Conservation (phyloP, 2,797 vertebrate genomes). For the Anguilla marmorata region DNA sequence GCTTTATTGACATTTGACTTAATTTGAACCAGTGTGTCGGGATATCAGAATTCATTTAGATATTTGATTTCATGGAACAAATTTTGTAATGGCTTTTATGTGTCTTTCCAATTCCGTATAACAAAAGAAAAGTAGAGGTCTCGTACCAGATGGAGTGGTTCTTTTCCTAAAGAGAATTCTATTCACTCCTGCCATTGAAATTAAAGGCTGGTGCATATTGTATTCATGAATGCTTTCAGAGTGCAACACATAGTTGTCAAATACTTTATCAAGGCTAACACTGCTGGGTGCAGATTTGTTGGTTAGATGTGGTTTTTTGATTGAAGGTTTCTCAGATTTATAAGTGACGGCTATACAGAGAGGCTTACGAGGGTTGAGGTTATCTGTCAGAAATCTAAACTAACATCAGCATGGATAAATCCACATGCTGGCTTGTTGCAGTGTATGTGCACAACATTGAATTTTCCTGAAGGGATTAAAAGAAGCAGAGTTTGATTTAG, state of each 20-base stretch:
- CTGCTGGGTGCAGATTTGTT: slow-evolving; percentile 42
- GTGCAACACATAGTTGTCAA: slow-evolving; percentile 46
- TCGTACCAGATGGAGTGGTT: slow-evolving; percentile 41
- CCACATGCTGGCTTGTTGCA: slow-evolving; percentile 10
- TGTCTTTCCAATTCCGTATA: slow-evolving; percentile 36
- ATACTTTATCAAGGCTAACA: slow-evolving; percentile 51
- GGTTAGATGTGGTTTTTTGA: slow-evolving; percentile 49
- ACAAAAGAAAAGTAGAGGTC: slow-evolving; percentile 39
- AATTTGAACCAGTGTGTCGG: slow-evolving; percentile 37
- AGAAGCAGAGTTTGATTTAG: background rate
- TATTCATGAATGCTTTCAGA: slow-evolving; percentile 44
- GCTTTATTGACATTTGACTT: background rate
- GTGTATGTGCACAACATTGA: background rate
- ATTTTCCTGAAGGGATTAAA: background rate
- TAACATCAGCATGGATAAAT: slow-evolving; percentile 43
- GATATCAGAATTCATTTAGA: slow-evolving; percentile 35
- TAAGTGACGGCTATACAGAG: slow-evolving; percentile 52
- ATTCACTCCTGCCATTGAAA: slow-evolving; percentile 44
- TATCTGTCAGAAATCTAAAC: slow-evolving; percentile 50
- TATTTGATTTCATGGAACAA: slow-evolving; percentile 32
- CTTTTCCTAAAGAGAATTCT: slow-evolving; percentile 18
- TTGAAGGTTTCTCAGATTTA: slow-evolving; percentile 54
- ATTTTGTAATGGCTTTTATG: background rate
- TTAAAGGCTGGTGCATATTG: slow-evolving; percentile 42
- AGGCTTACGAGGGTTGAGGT: slow-evolving; percentile 47